These are phyloP conservation scores for Bombylius discolor DNA, from an alignment of 2,888 invertebrate species.

Conservation along the genomic window DNA sequence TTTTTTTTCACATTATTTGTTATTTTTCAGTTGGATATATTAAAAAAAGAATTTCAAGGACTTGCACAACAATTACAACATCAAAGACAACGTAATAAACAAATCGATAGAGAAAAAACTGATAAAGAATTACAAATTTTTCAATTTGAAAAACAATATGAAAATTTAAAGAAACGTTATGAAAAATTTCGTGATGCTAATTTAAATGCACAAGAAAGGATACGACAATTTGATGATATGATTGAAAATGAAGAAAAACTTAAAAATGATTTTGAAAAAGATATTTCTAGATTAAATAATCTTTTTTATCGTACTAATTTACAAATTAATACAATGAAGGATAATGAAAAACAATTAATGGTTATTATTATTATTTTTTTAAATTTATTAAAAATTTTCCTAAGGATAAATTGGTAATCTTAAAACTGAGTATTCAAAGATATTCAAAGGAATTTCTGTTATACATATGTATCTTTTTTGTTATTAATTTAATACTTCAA, in stretches of 20 bases:
- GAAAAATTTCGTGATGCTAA: slow-evolving; percentile 24
- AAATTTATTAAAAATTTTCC: no score
- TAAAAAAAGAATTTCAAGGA: slow-evolving; percentile 30
- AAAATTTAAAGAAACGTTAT: slow-evolving; percentile 21
- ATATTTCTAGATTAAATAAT: slow-evolving; percentile 26
- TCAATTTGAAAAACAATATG: slow-evolving; percentile 16
- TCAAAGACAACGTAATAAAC: slow-evolving; percentile 29
- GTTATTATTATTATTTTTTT: slow-evolving; percentile 10
- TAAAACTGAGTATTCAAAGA: no score
- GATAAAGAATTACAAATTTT: slow-evolving; percentile 20
- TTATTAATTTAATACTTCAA: no score
- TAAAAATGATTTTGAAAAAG: slow-evolving; percentile 22
- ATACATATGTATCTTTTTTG: no score
- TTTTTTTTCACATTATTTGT: not conserved
- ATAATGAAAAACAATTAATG: slow-evolving; percentile 22
- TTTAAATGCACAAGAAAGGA: slow-evolving; percentile 27
- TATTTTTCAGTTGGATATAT: slow-evolving; percentile 20
- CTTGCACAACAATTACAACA: slow-evolving; percentile 25
- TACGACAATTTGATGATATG: slow-evolving; percentile 32
- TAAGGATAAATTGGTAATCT: no score
- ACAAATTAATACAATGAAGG: slow-evolving; percentile 23
- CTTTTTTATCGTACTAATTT: slow-evolving; percentile 28
- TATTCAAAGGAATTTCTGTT: no score
- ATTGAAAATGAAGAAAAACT: slow-evolving; percentile 26
- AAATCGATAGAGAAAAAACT: slow-evolving; percentile 18